phyloP scores from a whole-genome alignment of 2,888 invertebrate genomes.

The Nephrotoma flavescens region DNA sequence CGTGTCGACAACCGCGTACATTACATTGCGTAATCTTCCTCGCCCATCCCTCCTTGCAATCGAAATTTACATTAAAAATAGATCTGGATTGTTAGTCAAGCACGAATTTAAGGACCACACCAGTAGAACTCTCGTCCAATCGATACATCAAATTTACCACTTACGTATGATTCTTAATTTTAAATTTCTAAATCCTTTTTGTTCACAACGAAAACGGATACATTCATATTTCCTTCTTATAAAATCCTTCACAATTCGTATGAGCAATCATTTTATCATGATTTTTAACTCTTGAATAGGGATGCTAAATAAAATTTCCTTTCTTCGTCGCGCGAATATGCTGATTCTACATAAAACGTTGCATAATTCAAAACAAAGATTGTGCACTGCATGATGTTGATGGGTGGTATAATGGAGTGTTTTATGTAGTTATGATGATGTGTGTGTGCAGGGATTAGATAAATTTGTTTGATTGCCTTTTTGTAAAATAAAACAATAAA shows the following conservation, averaged over 20 bases:
- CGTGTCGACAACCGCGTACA: no score
- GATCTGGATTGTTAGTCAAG: no score
- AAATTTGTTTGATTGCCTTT: neutral
- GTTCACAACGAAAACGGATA: neutral
- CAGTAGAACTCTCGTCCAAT: no score
- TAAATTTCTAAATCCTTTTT: neutral
- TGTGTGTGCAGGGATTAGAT: neutral
- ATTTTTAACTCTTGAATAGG: neutral
- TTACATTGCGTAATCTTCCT: no score
- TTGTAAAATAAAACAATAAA: neutral
- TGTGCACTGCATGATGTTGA: neutral
- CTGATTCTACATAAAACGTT: neutral
- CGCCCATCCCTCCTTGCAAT: no score
- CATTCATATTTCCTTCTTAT: neutral
- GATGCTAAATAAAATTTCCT: neutral
- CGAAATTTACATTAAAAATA: no score
- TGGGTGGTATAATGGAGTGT: neutral
- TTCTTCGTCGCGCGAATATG: neutral
- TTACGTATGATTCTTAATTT: neutral
- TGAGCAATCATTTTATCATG: neutral
- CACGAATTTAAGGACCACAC: no score
- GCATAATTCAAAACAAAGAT: neutral
- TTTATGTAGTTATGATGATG: neutral
- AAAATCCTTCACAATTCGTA: neutral
- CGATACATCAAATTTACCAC: neutral